Percentiles rank a stretch among this genome's conserved stretches.
Evolutionary conservation across 2,113 vertebrate species (phyloP).

Genomic region (Emydocephalus ijimae): DNA sequence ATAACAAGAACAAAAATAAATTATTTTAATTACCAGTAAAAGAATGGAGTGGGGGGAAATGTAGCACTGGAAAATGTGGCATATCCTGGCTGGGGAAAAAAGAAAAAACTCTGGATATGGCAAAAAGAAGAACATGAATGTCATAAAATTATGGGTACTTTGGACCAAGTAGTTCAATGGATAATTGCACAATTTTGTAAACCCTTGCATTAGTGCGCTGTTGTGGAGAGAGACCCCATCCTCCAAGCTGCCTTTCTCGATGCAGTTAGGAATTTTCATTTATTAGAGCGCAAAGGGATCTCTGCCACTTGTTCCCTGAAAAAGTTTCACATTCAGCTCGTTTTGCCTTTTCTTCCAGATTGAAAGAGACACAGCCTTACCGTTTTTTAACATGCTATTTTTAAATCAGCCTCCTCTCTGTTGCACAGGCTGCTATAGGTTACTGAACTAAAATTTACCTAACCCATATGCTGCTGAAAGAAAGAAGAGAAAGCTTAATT

Average conservation of each 20-base stretch:
- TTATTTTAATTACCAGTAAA: not conserved
- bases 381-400: slow-evolving; percentile 22
- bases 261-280: not conserved
- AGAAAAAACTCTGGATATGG: not conserved
- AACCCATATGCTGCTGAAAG: slow-evolving; percentile 14
- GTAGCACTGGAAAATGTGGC: not conserved
- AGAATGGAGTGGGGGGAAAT: not conserved
- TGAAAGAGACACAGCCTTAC: not conserved
- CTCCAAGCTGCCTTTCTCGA: not conserved
- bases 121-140: not conserved
- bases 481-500: slow-evolving; percentile 1
- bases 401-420: not conserved
- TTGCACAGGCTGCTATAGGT: slow-evolving; percentile 22
- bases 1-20: not conserved
- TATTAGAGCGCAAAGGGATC: not conserved
- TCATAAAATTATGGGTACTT: not conserved
- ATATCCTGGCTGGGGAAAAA: not conserved
- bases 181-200: not conserved
- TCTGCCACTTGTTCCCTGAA: not conserved
- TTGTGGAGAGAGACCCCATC: no score
- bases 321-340: not conserved
- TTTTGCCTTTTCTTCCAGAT: slow-evolving; percentile 1
- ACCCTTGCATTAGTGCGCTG: not conserved
- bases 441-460: slow-evolving; percentile 29
- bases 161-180: no score